phyloP scores from a whole-genome alignment of 2,113 vertebrate genomes.

The Clupea harengus region DNA sequence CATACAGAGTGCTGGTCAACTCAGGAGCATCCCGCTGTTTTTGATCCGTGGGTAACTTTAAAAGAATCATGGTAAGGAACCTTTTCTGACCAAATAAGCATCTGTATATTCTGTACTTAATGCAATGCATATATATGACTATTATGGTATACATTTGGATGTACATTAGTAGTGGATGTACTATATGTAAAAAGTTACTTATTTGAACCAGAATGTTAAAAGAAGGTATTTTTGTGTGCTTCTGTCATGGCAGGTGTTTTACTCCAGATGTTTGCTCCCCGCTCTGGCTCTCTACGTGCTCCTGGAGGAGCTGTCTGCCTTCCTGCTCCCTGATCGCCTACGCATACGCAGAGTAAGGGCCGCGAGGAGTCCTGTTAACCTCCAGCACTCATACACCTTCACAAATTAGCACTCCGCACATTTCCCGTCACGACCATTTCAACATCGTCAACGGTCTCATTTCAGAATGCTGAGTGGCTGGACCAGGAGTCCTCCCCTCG shows the following conservation, averaged over 20 bases:
- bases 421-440: background rate
- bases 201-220: background rate
- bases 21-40: background rate
- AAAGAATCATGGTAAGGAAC: too few species aligned
- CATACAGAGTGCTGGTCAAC: background rate
- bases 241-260: slow-evolving; percentile 61
- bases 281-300: slow-evolving; percentile 60
- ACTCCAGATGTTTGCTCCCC: slow-evolving; percentile 57
- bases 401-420: background rate
- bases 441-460: background rate
- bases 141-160: background rate
- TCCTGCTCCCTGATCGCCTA: slow-evolving; percentile 50
- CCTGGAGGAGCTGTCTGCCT: slow-evolving; percentile 60
- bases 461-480: slow-evolving; percentile 57
- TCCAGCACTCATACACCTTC: too few species aligned
- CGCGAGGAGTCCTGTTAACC: background rate
- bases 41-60: background rate
- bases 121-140: background rate
- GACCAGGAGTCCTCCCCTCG: slow-evolving; percentile 55
- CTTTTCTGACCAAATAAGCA: background rate
- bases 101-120: background rate
- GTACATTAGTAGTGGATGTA: too few species aligned
- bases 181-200: too few species aligned
- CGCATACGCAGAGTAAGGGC: slow-evolving; percentile 60
- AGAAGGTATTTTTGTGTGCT: background rate